A percentile compares a stretch with the other conserved stretches of the same genome.
Conservation (phyloP, 1,140 invertebrate species). For the Procambarus virginalis region DNA sequence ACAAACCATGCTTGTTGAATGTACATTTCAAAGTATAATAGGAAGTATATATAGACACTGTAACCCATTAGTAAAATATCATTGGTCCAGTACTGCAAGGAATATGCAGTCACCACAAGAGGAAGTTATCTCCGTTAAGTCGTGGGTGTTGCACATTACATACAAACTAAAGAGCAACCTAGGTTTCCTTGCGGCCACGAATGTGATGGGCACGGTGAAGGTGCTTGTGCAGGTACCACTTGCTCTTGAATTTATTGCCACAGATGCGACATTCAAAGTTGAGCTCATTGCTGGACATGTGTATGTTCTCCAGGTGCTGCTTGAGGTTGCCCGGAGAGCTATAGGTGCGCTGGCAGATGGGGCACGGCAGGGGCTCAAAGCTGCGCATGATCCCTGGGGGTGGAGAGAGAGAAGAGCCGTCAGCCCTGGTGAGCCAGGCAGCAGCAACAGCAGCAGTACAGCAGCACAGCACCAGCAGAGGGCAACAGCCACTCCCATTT, state of each 20-base stretch:
- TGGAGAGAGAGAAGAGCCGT: slow-evolving; percentile 70
- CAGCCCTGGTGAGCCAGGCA: slow-evolving; percentile 67
- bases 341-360: slow-evolving; percentile 71
- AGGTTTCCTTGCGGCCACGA: slow-evolving; percentile 69
- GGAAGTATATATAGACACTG: background rate
- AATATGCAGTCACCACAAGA: slow-evolving; percentile 8
- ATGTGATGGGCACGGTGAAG: slow-evolving; percentile 70
- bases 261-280: slow-evolving; percentile 70
- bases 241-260: slow-evolving; percentile 71
- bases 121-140: background rate
- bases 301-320: slow-evolving; percentile 70
- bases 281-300: slow-evolving; percentile 70
- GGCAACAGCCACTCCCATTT: slow-evolving; percentile 43
- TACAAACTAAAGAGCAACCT: slow-evolving; percentile 31
- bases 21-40: background rate
- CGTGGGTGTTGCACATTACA: slow-evolving; percentile 14
- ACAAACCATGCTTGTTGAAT: background rate
- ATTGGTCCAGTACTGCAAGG: slow-evolving; percentile 8
- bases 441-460: slow-evolving; percentile 65
- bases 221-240: slow-evolving; percentile 71
- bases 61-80: background rate
- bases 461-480: slow-evolving; percentile 41
- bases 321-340: slow-evolving; percentile 71
- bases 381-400: slow-evolving; percentile 70
- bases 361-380: slow-evolving; percentile 71